These are phyloP conservation scores for Drosophila sulfurigaster DNA, from an alignment of 1,140 invertebrate species.

Conservation along the genomic window DNA sequence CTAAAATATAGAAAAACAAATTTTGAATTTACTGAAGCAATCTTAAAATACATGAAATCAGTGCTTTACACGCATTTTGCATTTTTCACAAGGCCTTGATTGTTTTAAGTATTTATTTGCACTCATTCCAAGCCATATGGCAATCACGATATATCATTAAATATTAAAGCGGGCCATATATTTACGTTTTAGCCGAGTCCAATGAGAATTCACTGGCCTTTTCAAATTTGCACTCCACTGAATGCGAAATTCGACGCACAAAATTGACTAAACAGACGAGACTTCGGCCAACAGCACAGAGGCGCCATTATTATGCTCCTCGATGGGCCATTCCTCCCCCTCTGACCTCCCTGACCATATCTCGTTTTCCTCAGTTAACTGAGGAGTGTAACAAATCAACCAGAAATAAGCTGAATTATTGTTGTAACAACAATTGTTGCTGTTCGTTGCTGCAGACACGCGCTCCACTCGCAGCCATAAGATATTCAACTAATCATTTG, in stretches of 20 bases:
- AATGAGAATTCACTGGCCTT: constrained; percentile 41
- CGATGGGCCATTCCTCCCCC: not conserved
- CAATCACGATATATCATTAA: constrained; percentile 38
- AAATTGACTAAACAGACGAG: constrained; percentile 42
- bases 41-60: not conserved
- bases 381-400: constrained; percentile 30
- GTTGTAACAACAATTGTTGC: constrained; percentile 18
- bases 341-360: not conserved
- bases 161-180: constrained; percentile 36
- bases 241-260: constrained; percentile 63
- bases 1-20: not conserved
- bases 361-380: not conserved
- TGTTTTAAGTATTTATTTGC: not conserved
- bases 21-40: not conserved
- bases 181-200: constrained; percentile 12
- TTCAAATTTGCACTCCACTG: constrained; percentile 67
- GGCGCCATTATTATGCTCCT: constrained; percentile 8
- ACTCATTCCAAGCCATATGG: constrained; percentile 10
- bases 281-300: constrained; percentile 29
- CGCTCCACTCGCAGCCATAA: constrained; percentile 18
- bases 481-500: constrained; percentile 70
- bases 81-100: not conserved
- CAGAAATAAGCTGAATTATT: constrained; percentile 40
- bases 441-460: constrained; percentile 3
- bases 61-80: not conserved